These are phyloP conservation scores for Callocephalon fimbriatum DNA, from an alignment of 2,113 vertebrate species.

Conservation along the genomic window DNA sequence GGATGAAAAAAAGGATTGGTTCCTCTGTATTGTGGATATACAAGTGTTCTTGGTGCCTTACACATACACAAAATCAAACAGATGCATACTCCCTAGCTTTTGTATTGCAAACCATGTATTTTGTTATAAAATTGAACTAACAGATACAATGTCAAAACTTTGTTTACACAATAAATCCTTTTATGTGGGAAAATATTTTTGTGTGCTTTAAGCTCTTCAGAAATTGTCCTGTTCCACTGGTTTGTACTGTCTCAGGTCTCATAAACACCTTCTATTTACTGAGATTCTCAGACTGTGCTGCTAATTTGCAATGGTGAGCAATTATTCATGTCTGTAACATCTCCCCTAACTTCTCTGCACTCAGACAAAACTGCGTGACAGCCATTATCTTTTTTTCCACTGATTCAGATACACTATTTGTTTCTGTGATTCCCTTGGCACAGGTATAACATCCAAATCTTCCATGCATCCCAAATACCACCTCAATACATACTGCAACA, in stretches of 20 bases:
- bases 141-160: neutral
- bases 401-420: neutral
- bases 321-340: neutral
- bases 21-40: neutral
- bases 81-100: neutral
- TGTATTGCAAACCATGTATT: neutral
- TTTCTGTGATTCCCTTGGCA: neutral
- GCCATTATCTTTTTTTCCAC: neutral
- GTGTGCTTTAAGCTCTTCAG: neutral
- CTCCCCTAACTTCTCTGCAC: neutral
- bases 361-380: neutral
- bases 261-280: neutral
- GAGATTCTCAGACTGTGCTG: neutral
- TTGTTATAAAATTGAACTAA: neutral
- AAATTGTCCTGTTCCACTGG: neutral
- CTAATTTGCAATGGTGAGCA: neutral
- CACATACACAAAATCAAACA: neutral
- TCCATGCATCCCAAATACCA: neutral
- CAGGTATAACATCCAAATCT: neutral
- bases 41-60: neutral
- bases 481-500: neutral
- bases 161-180: neutral
- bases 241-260: neutral
- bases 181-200: neutral
- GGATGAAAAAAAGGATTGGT: neutral